Base-by-base conservation (phyloP, 2,113 vertebrate genomes). In the Passerina amoena region DNA sequence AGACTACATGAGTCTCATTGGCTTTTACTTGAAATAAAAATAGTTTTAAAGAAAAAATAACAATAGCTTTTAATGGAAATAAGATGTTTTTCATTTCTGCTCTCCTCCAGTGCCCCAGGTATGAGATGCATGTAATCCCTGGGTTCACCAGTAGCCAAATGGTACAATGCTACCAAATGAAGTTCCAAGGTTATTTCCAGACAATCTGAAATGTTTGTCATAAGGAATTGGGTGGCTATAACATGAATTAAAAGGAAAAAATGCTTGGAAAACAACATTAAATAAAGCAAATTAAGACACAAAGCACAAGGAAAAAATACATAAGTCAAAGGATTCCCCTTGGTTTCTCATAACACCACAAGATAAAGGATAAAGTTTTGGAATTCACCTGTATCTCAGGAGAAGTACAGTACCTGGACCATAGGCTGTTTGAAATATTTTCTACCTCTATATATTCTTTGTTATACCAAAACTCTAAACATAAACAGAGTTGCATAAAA, bases 111-210 rank as follows among this genome's bases (percentile, higher is more conserved):
- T 30, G 23, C 20, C 37, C 27, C 14, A 40, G 9, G 4, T 42
- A 50, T 30, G 51, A 77, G 12, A 31, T 13, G 8, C 2, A 6
- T 17, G 18, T 5, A 5, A 25, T 33, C 25, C 4, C 7, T 47
- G 38, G 13, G 24, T 70, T 21, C 3, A 27, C 4, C 14, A 2
- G 0, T 10, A 64, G 9, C 60, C 35, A 22, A 37, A 1, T 2
- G 2, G 10, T 5, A 3, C 12, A 82, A 8, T 44, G 38, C 10
- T 44, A 68, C 33, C 53, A 30, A 66, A 48, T 53, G 7, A 76
- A 70, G 19, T 73, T 65, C 25, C 30, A 81, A 64, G 33, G 12
- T 17, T 31, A 25, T 31, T 81, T 64, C 35, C 40, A 82, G 14
- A 6, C 8, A 60, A 42, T n/a, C 5, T 40, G 22, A 77, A 77